Conservation (phyloP, 2,113 vertebrate genomes). For the Ammospiza nelsoni region DNA sequence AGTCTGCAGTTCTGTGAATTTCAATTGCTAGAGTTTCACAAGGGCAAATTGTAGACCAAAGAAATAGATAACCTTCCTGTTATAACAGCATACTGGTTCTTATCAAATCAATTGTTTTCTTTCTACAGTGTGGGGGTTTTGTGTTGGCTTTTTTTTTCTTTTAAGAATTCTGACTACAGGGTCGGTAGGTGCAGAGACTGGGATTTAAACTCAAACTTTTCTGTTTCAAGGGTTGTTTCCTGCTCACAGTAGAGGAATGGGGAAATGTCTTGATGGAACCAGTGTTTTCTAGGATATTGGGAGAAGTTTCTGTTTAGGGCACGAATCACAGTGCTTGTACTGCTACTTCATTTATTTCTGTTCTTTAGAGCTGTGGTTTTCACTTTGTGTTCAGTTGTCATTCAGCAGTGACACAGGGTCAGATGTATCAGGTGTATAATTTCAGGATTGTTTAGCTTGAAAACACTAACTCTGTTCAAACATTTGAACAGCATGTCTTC, state of each 20-base stretch:
- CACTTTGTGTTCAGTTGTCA: neutral
- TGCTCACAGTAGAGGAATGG: neutral
- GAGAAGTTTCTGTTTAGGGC: neutral
- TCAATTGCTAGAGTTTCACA: neutral
- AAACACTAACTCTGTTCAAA: neutral
- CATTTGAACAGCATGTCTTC: neutral
- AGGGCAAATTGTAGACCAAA: neutral
- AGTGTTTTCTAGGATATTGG: fast-evolving
- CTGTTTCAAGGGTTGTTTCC: neutral
- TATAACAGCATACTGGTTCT: neutral
- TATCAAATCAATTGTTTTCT: neutral
- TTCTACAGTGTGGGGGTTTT: neutral
- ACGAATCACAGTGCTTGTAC: fast-evolving
- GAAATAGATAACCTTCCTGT: neutral
- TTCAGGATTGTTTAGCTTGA: neutral
- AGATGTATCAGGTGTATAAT: neutral
- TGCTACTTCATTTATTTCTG: neutral
- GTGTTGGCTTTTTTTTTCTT: neutral
- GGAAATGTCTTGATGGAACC: neutral
- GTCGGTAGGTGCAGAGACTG: neutral
- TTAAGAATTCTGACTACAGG: neutral
- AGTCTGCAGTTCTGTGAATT: neutral
- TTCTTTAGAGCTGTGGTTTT: neutral
- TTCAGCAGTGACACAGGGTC: neutral
- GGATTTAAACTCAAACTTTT: neutral